These are phyloP conservation scores for Sorex fumeus DNA, from an alignment of 2,113 vertebrate species.

Conservation along the genomic window DNA sequence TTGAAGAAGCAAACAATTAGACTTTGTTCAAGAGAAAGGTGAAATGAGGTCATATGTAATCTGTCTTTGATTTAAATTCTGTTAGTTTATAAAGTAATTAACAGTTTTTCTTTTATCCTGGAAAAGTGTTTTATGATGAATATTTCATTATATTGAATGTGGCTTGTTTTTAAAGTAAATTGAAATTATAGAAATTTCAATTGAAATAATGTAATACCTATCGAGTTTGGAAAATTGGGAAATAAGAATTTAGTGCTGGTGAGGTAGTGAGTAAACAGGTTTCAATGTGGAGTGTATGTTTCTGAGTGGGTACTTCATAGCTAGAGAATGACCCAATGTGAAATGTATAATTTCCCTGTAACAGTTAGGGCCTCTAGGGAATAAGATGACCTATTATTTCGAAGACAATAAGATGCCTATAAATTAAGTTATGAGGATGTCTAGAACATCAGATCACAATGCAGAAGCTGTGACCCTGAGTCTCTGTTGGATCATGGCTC, in stretches of 20 bases:
- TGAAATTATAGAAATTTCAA: not conserved
- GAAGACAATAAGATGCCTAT: not conserved
- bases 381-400: not conserved
- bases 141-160: not conserved
- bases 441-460: not conserved
- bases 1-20: constrained; percentile 61
- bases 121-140: constrained; percentile 4
- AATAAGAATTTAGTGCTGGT: not conserved
- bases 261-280: not conserved
- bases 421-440: not conserved
- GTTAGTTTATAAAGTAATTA: constrained; percentile 11
- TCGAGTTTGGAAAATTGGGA: constrained; percentile 32
- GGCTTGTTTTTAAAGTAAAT: constrained; percentile 32
- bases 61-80: constrained; percentile 32
- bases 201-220: constrained; percentile 35
- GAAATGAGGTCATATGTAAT: constrained; percentile 18
- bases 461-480: no score
- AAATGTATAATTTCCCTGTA: not conserved
- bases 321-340: not conserved
- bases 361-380: not conserved
- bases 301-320: not conserved
- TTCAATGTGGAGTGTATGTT: not conserved
- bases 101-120: not conserved
- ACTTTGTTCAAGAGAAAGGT: constrained; percentile 62
- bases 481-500: no score